Base-by-base conservation (phyloP, 2,888 invertebrate genomes). In the Cheilosia scutellata region DNA sequence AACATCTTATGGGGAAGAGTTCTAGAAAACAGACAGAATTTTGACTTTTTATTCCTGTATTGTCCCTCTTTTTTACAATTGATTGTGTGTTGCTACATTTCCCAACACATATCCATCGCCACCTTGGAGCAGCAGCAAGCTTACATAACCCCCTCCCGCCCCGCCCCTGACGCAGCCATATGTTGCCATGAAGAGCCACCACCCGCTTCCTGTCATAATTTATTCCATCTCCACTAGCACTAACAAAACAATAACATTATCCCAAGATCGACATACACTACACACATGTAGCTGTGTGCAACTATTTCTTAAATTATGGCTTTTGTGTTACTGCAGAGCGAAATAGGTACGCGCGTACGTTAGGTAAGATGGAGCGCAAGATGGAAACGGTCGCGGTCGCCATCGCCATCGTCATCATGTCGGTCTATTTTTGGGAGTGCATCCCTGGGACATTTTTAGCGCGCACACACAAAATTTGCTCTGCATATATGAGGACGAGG, bases 191-290 rank as follows among this genome's bases (percentile, higher is more conserved):
- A 62, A 37, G 53, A 68, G 68, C 68, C 60, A 51, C 51, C 27
- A 70, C 60, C 68, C 77, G 70, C 62, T 70, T 77, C 77, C 77
- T 77, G 77, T 55, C 77, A 70, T 77, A 77, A 78, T 63, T 78
- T 71, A 71, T 78, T 63, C 57, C 63, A 62, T 71, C 40, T 55
- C 27, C 40, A 53, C 51, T 37, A 62, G 70, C 51, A 44, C 53
- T 44, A 70, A 70, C 53, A 60, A 68, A 60, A 76, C 51, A 68
- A 62, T 53, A 74, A 66, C 66, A 60, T 33, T 20, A 20, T 20
- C 20, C 20, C 11, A 47, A 58, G 33, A 25, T 37, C 44, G 27
- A 57, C 57, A 33, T 13, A 51, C 25, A 33, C n/a, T 25, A 11
- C 70, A 33, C 11, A 49, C n/a, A n/a, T 29, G 11, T 33, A 63